A percentile compares a stretch with the other conserved stretches of the same genome.
These are phyloP conservation scores for Phorcus lineatus DNA, from an alignment of 2,888 invertebrate species.

Conservation along the genomic window DNA sequence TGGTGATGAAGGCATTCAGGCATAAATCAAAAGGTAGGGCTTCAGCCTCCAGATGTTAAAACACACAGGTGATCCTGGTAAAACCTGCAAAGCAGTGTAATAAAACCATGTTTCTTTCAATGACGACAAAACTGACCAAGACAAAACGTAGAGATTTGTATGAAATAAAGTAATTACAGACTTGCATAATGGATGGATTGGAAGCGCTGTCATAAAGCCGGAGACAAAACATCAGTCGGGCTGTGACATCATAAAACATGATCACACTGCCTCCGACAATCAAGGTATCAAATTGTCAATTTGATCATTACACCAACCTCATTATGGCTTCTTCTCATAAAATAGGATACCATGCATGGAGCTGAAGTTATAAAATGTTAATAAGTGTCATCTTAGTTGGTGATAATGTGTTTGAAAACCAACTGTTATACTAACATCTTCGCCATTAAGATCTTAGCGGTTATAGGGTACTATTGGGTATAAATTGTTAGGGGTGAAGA, in stretches of 20 bases:
- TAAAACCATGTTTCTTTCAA: constrained; percentile 16
- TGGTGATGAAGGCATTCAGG: no score
- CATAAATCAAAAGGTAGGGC: no score
- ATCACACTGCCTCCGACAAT: background rate
- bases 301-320: background rate
- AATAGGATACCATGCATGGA: no score
- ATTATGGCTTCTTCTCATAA: no score
- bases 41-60: no score
- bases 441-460: no score
- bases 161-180: background rate
- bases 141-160: background rate
- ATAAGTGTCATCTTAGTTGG: no score
- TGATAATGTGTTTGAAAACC: no score
- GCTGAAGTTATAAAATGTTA: no score
- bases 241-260: constrained; percentile 9
- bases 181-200: constrained; percentile 16
- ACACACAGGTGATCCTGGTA: background rate
- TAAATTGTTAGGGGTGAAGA: no score
- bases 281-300: constrained; percentile 6
- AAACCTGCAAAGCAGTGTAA: background rate
- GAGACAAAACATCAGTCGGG: background rate
- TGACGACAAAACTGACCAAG: background rate
- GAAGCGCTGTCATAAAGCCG: background rate
- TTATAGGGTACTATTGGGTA: no score
- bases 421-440: no score